Conservation (phyloP, 2,888 invertebrate genomes). For the Acleris literana region DNA sequence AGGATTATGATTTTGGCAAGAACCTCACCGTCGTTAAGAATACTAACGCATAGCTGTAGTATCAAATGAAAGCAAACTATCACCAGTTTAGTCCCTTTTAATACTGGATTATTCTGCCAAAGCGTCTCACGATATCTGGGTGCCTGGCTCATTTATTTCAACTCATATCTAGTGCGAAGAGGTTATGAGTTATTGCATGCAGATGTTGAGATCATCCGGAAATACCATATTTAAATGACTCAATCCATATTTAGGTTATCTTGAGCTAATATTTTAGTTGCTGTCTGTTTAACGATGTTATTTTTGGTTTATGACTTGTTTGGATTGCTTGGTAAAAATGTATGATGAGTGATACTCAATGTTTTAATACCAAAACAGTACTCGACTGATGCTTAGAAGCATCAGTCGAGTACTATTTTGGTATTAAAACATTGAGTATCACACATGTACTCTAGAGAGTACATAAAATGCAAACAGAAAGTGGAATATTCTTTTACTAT, state of each 20-base stretch:
- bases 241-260: slow-evolving; percentile 28
- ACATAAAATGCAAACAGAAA: background rate
- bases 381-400: too few relatives aligned
- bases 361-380: background rate
- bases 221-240: slow-evolving; percentile 30
- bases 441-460: too few relatives aligned
- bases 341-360: background rate
- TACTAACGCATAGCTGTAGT: background rate
- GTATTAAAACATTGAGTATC: background rate
- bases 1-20: too few relatives aligned
- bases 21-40: too few relatives aligned
- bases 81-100: slow-evolving; percentile 6
- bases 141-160: background rate
- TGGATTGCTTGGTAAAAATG: background rate
- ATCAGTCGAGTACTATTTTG: background rate
- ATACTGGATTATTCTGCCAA: slow-evolving; percentile 10
- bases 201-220: slow-evolving; percentile 39
- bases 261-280: slow-evolving; percentile 22
- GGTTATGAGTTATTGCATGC: slow-evolving; percentile 13
- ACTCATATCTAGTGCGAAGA: background rate
- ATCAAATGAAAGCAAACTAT: background rate
- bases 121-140: background rate
- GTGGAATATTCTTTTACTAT: too few relatives aligned
- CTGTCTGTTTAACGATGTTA: background rate
- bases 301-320: slow-evolving; percentile 5